Conservation (phyloP, 2,113 vertebrate species). For the Aspidoscelis tigris region DNA sequence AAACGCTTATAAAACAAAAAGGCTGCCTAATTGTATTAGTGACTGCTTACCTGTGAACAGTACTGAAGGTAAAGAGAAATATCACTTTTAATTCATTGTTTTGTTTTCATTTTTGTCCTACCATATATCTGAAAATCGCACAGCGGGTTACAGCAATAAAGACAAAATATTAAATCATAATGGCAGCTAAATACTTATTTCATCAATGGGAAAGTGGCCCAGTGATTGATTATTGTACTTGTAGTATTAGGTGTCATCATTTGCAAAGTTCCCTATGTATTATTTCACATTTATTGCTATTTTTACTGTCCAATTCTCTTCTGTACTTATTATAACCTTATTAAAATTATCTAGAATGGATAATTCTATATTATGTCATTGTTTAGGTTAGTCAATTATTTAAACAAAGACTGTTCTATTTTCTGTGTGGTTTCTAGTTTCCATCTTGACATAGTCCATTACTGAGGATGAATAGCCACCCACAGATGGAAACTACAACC, state of each 20-base stretch:
- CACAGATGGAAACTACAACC: no score
- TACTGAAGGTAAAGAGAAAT: background rate
- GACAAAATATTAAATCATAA: background rate
- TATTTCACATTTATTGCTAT: background rate
- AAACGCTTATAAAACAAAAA: constrained; percentile 1
- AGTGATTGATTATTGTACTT: background rate
- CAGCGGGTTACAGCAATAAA: no score
- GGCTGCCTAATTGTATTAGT: background rate
- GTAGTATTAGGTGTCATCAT: constrained; percentile 1
- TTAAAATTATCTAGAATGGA: constrained; percentile 9
- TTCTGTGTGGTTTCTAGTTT: constrained; percentile 26
- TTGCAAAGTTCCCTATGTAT: constrained; percentile 14
- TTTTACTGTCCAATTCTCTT: constrained; percentile 31
- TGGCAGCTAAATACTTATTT: background rate
- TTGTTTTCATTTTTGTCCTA: no score
- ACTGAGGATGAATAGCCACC: background rate
- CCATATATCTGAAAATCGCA: no score
- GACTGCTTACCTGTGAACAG: background rate
- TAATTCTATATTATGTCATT: constrained; percentile 46
- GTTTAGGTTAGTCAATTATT: constrained; percentile 45
- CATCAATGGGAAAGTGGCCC: background rate
- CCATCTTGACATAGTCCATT: constrained; percentile 17
- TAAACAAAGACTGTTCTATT: constrained; percentile 32
- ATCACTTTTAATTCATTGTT: background rate
- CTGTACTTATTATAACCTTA: background rate